Evolutionary conservation across 1,140 invertebrate genomes (phyloP), one percentile per base, ranked within the genome.

Genomic region (Belonocnema kinseyi): DNA sequence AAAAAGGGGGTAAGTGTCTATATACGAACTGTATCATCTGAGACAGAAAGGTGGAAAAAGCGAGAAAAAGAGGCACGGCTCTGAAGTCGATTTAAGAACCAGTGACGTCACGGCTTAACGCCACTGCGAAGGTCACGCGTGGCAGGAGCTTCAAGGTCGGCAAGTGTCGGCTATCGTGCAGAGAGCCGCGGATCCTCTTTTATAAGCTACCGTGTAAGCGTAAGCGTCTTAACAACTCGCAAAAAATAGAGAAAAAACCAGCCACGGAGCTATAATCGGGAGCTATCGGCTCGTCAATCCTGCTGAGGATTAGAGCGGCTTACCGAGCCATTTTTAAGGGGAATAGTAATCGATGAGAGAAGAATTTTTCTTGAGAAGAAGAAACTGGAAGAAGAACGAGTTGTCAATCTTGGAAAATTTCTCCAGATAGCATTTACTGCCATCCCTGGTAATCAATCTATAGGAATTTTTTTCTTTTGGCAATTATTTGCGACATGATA

Each of bases 381-480:
- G 26, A 66, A 66, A 66, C 61, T 66, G 26, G 26, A 66, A 66
- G 58, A 66, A 66, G 61, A 33, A 66, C 61, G 61, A 66, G 61
- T 66, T 21, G 61, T 66, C 61, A 66, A 66, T 66, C 61, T 66
- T 66, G 61, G 61, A 66, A 66, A 66, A 66, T 66, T 66, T 66
- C 61, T 40, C 61, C 26, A 16, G 40, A 26, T 40, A 40, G 40
- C 26, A 66, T 66, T 66, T 16, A 66, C 40, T 66, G 21, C 58
- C 58, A n/a, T 66, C 58, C 40, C 14, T 66, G 58, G 58, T 66
- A 14, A 40, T 33, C 58, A 66, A 66, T 66, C 40, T 66, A 56
- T 5, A 56, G 17, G 16, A 54, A 54, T 33, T 33, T 3, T 33
- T 33, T 33, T n/a, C 26, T 5, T 33, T 33, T 33, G 26, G 26